Conservation (phyloP, 2,888 invertebrate species). For the Elmis aenea region DNA sequence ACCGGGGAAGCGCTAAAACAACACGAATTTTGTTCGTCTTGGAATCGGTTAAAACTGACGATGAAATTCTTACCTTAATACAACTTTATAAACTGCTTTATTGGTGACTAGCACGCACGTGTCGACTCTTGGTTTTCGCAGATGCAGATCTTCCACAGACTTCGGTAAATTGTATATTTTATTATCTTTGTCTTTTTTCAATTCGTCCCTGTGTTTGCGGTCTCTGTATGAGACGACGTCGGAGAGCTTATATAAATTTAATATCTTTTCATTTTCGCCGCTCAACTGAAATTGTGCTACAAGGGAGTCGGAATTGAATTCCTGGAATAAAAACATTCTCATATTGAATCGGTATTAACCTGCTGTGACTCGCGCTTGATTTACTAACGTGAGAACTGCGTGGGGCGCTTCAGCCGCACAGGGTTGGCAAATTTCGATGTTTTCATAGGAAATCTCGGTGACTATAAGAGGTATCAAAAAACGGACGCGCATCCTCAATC, state of each 20-base stretch:
- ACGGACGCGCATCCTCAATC: too few species aligned
- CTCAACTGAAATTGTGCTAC: constrained; percentile 54
- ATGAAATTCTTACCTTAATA: constrained; percentile 46
- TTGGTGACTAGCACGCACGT: constrained; percentile 59
- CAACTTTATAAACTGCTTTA: constrained; percentile 55
- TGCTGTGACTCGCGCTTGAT: too few species aligned
- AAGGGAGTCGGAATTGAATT: constrained; percentile 55
- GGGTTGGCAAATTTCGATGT: too few species aligned
- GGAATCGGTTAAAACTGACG: constrained; percentile 2
- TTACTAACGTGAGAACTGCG: too few species aligned
- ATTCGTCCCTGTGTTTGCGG: constrained; percentile 35
- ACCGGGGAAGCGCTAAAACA: constrained; percentile 44
- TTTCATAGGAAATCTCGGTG: too few species aligned
- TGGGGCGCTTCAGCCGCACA: too few species aligned
- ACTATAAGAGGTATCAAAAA: too few species aligned
- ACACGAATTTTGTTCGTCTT: constrained; percentile 4
- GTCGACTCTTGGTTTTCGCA: constrained; percentile 49
- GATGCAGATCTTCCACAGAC: constrained; percentile 46
- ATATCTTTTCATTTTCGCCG: constrained; percentile 49
- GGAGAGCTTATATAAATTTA: constrained; percentile 49
- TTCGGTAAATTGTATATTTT: constrained; percentile 44
- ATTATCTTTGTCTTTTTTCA: constrained; percentile 32
- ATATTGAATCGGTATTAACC: not conserved
- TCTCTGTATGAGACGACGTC: constrained; percentile 41
- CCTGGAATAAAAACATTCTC: too few species aligned